Base-by-base conservation (phyloP, 2,797 vertebrate species). In the Dryobates pubescens region DNA sequence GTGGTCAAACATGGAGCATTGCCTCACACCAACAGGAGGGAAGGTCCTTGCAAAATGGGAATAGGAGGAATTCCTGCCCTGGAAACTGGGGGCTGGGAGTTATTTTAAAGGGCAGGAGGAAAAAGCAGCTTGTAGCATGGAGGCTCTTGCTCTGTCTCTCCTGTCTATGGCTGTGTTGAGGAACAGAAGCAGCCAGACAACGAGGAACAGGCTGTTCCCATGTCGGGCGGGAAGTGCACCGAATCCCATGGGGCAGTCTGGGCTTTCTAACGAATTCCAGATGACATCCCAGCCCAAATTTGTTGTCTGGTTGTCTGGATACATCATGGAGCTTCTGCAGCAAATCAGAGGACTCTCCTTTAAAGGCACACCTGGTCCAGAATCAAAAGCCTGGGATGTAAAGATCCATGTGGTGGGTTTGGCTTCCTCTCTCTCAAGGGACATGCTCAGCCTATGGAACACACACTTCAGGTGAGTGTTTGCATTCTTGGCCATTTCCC, bases 131-230 rank as follows among this genome's bases (percentile, higher is more conserved):
- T 36, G 13, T 4, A 24, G 83, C 22, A 47, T 32, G 86, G 70
- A 53, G 92, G 49, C 59, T 22, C 85, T 89, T 90, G 78, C 75
- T 75, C 9, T 45, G 54, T 11, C 36, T 76, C 75, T 86, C 18
- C 77, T 73, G 78, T 6, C 64, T 58, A 0, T 3, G 8, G 86
- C 6, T 36, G 90, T 65, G 24, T 12, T 62, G 3, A 75, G 88
- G 90, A 91, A 13, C 88, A 93, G 95, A 45, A 94, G 95, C 89
- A 47, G 91, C 62, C 3, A 4, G 51, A 58, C 17, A 72, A 61
- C 8, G 77, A 86, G 85, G 93, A 94, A 56, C 72, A 57, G 88
- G 78, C 94, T 86, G 93, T 89, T 94, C 86, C 90, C 84, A 64
- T 38, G 29, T 32, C 19, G 30, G 83, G 82, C 14, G 75, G 96